phyloP scores from a whole-genome alignment of 1,140 invertebrate genomes.

The Pachypsylla venusta region DNA sequence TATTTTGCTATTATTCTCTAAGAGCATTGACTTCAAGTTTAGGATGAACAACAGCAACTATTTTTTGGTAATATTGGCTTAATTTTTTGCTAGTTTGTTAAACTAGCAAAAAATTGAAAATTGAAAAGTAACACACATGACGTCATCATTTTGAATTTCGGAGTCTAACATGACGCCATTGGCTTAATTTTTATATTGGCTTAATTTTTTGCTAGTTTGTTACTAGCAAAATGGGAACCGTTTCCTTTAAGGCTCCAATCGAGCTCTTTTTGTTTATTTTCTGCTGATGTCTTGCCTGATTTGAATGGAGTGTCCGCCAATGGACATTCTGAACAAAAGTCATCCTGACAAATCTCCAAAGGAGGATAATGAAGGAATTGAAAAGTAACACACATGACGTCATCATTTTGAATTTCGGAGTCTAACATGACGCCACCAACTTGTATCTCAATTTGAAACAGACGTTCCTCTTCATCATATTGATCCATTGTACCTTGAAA shows the following conservation, averaged over 20 bases:
- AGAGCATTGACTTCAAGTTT: too few species aligned
- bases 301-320: background rate
- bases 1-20: too few species aligned
- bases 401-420: background rate
- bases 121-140: background rate
- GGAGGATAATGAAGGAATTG: background rate
- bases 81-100: too few species aligned
- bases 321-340: background rate
- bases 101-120: too few species aligned
- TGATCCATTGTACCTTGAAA: too few species aligned
- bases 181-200: too few species aligned
- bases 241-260: too few species aligned
- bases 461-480: background rate
- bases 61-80: too few species aligned
- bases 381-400: background rate
- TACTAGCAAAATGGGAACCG: too few species aligned
- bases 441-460: constrained; percentile 4
- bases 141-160: background rate
- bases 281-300: constrained; percentile 7
- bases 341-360: background rate
- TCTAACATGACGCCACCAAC: background rate
- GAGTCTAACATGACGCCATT: background rate
- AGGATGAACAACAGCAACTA: too few species aligned
- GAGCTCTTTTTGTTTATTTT: too few species aligned
- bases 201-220: too few species aligned